phyloP scores from a whole-genome alignment of 2,113 vertebrate species.

The Gopherus flavomarginatus region DNA sequence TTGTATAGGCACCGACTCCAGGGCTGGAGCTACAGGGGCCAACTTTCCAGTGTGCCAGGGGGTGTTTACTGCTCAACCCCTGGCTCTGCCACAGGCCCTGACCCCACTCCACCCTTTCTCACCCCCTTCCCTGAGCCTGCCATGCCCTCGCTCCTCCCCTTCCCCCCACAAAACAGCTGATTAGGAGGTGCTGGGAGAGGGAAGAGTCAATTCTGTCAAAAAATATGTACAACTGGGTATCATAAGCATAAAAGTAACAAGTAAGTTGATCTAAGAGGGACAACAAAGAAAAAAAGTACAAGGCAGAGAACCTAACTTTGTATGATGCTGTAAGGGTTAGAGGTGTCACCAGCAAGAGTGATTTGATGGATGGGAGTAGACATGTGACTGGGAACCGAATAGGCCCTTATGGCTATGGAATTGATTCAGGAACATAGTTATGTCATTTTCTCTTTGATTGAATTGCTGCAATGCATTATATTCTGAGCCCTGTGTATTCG shows the following conservation, averaged over 20 bases:
- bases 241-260: background rate
- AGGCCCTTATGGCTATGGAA: background rate
- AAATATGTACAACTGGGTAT: background rate
- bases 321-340: background rate
- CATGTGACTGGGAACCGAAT: background rate
- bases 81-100: no score
- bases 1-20: no score
- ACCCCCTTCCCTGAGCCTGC: no score
- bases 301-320: background rate
- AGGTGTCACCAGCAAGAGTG: background rate
- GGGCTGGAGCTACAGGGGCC: no score
- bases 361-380: background rate
- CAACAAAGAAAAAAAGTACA: background rate
- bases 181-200: background rate
- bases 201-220: background rate
- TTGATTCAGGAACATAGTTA: background rate
- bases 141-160: no score
- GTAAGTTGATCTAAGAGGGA: background rate
- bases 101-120: no score
- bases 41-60: no score
- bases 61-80: no score
- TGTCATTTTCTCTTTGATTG: background rate
- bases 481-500: background rate
- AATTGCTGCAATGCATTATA: background rate
- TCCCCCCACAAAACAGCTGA: no score